A percentile compares a stretch with the other conserved stretches of the same genome.
Evolutionary conservation across 2,797 vertebrate genomes (phyloP).

Genomic region (Hippoglossus hippoglossus): DNA sequence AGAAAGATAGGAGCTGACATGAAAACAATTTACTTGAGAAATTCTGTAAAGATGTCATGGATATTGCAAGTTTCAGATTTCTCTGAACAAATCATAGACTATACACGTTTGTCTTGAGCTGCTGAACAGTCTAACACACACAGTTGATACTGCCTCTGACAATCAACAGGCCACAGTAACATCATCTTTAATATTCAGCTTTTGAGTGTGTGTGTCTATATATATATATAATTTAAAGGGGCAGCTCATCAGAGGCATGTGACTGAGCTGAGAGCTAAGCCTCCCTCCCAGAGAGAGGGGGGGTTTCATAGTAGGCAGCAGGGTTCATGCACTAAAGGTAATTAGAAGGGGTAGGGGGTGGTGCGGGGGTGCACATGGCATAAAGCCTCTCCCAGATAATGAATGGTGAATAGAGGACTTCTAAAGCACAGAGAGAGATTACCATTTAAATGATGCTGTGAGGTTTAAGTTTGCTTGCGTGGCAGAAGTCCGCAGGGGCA

Average conservation of each 20-base stretch:
- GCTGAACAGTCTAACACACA: too few relatives aligned
- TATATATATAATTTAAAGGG: constrained; percentile 49
- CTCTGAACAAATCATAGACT: too few relatives aligned
- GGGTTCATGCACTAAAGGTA: constrained; percentile 75
- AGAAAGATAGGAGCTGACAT: too few relatives aligned
- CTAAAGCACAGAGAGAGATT: constrained; percentile 73
- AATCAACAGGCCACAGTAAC: too few relatives aligned
- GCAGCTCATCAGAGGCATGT: constrained; percentile 57
- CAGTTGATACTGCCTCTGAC: too few relatives aligned
- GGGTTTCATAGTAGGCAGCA: constrained; percentile 41
- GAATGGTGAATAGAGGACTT: constrained; percentile 72
- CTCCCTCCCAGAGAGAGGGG: constrained; percentile 55
- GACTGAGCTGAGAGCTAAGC: constrained; percentile 58
- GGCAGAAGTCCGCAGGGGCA: constrained; percentile 55
- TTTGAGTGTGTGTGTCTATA: background rate
- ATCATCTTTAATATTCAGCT: too few relatives aligned
- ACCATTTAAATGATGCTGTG: constrained; percentile 82
- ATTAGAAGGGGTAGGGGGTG: constrained; percentile 60
- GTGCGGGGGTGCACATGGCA: constrained; percentile 38
- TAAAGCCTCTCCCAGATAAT: constrained; percentile 72
- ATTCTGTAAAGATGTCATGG: too few relatives aligned
- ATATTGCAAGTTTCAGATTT: too few relatives aligned
- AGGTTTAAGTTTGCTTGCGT: constrained; percentile 68
- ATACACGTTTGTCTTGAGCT: too few relatives aligned
- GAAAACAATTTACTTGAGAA: too few relatives aligned